phyloP scores from a whole-genome alignment of 2,888 invertebrate species.

The Dryobotodes eremita region DNA sequence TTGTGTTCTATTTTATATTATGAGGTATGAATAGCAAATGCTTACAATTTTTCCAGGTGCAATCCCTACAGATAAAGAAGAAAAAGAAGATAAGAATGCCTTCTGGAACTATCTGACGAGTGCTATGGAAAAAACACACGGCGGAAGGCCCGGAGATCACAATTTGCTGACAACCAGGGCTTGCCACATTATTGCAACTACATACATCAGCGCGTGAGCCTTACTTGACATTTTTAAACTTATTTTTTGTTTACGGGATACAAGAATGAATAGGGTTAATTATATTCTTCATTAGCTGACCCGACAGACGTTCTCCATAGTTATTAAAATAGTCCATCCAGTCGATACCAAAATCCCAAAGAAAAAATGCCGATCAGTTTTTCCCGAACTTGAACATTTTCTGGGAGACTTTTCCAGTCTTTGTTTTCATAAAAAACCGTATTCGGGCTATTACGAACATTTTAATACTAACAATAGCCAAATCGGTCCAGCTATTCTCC shows the following conservation, averaged over 20 bases:
- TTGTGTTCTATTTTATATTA: neutral
- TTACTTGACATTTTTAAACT: neutral
- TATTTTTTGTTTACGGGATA: neutral
- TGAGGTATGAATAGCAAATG: neutral
- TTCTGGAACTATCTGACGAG: fast-evolving
- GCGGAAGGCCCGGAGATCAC: fast-evolving
- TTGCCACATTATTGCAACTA: slow-evolving; percentile 55
- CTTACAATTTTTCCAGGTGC: slow-evolving; percentile 5
- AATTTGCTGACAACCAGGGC: neutral
- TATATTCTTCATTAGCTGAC: neutral
- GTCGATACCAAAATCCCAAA: neutral
- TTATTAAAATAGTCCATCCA: too few species aligned
- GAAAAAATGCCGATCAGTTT: neutral
- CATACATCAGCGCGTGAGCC: slow-evolving; percentile 63
- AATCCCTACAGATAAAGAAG: too few species aligned
- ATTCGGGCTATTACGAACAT: neutral
- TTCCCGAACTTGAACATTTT: neutral
- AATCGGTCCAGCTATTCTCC: neutral
- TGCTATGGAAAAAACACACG: fast-evolving
- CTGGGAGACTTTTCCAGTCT: neutral
- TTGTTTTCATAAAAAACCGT: neutral
- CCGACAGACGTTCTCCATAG: neutral
- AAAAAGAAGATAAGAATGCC: too few species aligned
- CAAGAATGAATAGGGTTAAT: neutral
- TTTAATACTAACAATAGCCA: neutral